phyloP scores from a whole-genome alignment of 2,888 invertebrate species.

The Ophioninae sp. region DNA sequence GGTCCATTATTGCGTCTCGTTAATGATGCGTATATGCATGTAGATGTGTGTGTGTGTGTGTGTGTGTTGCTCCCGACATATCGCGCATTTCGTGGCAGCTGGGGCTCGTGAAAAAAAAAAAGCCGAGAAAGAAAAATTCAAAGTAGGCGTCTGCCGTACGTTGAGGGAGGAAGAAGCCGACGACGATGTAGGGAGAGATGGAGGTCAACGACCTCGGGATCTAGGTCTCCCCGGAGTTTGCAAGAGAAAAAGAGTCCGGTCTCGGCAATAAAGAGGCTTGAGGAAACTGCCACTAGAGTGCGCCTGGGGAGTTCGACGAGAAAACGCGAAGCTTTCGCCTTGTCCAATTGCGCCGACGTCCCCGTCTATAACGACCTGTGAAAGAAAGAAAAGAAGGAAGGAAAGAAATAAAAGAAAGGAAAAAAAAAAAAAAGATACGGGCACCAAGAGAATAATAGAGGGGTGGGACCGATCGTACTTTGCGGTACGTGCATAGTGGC shows the following conservation, averaged over 20 bases:
- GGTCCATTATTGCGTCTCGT: constrained; percentile 33
- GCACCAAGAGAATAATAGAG: not conserved
- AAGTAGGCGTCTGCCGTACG: constrained; percentile 9
- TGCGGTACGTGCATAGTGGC: not conserved
- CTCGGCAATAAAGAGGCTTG: constrained; percentile 24
- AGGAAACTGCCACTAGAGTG: constrained; percentile 9
- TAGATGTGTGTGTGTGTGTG: constrained; percentile 28
- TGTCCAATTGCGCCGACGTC: constrained; percentile 35
- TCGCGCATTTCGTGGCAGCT: not conserved
- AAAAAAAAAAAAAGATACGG: not conserved
- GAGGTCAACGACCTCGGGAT: constrained; percentile 60
- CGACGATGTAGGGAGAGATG: constrained; percentile 33
- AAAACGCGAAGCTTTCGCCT: constrained; percentile 47
- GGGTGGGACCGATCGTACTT: not conserved
- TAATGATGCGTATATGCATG: constrained; percentile 38
- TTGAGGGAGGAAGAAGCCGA: constrained; percentile 7
- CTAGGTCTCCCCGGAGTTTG: constrained; percentile 58
- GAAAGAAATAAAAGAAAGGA: not conserved
- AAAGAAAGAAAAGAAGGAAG: not conserved
- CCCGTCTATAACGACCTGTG: constrained; percentile 22
- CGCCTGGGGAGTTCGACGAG: constrained; percentile 14
- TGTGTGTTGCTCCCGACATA: not conserved
- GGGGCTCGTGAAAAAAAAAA: not conserved
- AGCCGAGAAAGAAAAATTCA: not conserved
- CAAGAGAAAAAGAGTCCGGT: constrained; percentile 48